Conservation (phyloP, 2,113 vertebrate species). For the Perca fluviatilis region DNA sequence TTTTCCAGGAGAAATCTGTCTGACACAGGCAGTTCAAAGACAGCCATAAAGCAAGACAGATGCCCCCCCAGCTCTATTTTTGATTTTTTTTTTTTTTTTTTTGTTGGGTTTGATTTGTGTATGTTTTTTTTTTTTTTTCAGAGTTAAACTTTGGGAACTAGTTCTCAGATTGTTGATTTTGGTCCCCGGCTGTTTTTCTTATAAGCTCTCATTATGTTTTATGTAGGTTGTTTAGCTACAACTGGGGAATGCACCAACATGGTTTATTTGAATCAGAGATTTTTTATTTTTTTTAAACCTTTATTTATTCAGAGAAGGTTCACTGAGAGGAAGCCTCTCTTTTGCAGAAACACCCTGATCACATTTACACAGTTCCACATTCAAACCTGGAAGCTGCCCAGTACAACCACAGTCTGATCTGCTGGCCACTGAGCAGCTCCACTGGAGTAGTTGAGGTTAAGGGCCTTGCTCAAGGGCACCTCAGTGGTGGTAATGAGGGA, state of each 20-base stretch:
- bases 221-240: slow-evolving; percentile 9
- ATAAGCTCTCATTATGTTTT: background rate
- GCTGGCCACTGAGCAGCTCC: too few species aligned
- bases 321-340: too few species aligned
- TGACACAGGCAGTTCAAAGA: slow-evolving; percentile 70
- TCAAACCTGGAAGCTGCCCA: too few species aligned
- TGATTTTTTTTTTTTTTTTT: slow-evolving; percentile 28
- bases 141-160: slow-evolving; percentile 47
- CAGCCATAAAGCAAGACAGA: slow-evolving; percentile 51
- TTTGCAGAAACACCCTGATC: too few species aligned
- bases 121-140: background rate
- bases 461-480: too few species aligned
- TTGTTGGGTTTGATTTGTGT: slow-evolving; percentile 48
- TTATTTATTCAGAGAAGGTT: too few species aligned
- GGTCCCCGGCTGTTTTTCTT: slow-evolving; percentile 26
- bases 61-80: slow-evolving; percentile 32
- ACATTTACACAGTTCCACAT: too few species aligned
- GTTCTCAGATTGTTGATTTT: slow-evolving; percentile 47
- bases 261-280: slow-evolving; percentile 1
- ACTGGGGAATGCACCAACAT: background rate
- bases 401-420: too few species aligned
- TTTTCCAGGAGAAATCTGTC: slow-evolving; percentile 65
- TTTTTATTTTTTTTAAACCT: too few species aligned
- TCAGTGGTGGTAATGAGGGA: too few species aligned
- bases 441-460: too few species aligned